phyloP scores from a whole-genome alignment of 2,113 vertebrate species.

The Poecilia latipinna region DNA sequence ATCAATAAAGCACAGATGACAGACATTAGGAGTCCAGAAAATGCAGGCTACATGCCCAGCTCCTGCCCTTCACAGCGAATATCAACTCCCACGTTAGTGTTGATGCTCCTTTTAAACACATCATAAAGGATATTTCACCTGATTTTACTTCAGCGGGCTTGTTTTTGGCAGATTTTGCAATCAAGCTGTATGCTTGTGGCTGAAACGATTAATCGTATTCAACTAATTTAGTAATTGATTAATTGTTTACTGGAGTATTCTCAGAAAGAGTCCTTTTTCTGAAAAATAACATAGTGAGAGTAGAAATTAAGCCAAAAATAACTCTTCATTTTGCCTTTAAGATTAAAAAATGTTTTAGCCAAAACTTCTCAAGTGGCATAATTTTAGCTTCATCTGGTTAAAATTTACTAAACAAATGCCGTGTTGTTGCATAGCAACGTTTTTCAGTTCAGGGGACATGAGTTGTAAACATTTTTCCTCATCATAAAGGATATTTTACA shows the following conservation, averaged over 20 bases:
- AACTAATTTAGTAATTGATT: too few species aligned
- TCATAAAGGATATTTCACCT: not conserved
- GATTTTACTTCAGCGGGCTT: not conserved
- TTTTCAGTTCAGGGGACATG: not conserved
- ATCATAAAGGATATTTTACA: not conserved
- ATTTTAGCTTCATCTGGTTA: too few species aligned
- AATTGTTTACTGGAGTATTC: too few species aligned
- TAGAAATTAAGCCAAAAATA: too few species aligned
- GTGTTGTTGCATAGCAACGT: not conserved
- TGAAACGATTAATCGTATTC: too few species aligned
- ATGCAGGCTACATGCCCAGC: constrained; percentile 46
- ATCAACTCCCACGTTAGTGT: constrained; percentile 21
- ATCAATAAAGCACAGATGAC: constrained; percentile 78
- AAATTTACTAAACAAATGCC: too few species aligned
- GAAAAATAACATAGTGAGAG: too few species aligned
- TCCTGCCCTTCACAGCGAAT: constrained; percentile 11
- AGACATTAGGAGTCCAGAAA: constrained; percentile 60
- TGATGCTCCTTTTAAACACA: not conserved
- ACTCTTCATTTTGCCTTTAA: too few species aligned
- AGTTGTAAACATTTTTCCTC: not conserved
- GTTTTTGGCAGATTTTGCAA: not conserved
- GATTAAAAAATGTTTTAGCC: too few species aligned
- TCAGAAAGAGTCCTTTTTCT: too few species aligned
- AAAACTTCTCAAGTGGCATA: too few species aligned
- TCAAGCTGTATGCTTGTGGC: not conserved